Percentiles rank a stretch among this genome's conserved stretches.
phyloP scores from a whole-genome alignment of 2,888 invertebrate genomes.

The Actias luna region DNA sequence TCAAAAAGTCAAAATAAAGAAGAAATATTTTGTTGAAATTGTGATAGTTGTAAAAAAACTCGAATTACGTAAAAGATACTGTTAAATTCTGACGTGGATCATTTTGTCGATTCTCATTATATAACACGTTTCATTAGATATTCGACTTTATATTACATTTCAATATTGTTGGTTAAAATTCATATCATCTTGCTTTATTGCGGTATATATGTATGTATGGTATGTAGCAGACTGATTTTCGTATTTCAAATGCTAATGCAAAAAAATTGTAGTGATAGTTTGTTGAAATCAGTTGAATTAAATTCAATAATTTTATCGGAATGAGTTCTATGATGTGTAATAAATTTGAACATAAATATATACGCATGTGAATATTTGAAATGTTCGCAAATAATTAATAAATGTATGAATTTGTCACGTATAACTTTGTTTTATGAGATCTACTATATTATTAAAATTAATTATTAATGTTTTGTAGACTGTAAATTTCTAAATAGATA shows the following conservation, averaged over 20 bases:
- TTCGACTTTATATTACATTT: neutral
- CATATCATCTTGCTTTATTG: slow-evolving; percentile 8
- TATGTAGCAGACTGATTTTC: slow-evolving; percentile 9
- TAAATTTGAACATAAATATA: neutral
- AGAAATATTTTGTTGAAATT: no score
- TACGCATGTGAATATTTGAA: neutral
- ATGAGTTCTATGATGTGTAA: neutral
- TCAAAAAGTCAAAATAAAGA: no score
- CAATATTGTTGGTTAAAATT: neutral
- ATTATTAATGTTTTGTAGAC: neutral
- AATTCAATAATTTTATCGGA: neutral
- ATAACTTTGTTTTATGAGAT: neutral
- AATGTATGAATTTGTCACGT: neutral
- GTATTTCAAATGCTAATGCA: slow-evolving; percentile 14
- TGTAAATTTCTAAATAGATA: neutral
- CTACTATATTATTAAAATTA: neutral
- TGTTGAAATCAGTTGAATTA: slow-evolving; percentile 8
- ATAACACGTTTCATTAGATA: neutral
- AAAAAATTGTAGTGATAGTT: neutral
- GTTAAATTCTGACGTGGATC: neutral
- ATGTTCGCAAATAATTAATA: neutral
- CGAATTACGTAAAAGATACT: neutral
- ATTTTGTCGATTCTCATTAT: neutral
- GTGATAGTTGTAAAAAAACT: no score
- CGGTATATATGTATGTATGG: neutral